Base-by-base conservation (phyloP, 2,797 vertebrate genomes). In the Acrossocheilus fasciatus region DNA sequence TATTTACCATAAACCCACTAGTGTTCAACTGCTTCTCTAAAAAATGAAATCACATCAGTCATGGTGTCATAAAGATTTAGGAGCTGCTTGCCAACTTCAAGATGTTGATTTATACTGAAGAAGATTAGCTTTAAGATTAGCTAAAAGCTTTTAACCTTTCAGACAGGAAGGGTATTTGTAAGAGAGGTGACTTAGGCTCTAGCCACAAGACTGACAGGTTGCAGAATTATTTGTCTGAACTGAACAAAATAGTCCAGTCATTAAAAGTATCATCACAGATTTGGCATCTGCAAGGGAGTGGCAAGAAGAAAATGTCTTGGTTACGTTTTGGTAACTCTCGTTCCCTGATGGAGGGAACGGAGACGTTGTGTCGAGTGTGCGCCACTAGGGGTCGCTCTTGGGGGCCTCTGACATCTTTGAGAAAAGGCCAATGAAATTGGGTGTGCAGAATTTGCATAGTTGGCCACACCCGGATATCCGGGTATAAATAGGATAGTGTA, bases 41-140 rank as follows among this genome's bases (percentile, higher is more conserved):
- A 52, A 82, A 18, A 15, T 59, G 1, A 43, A 73, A 73, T 57
- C 81, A 36, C 20, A 69, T 62, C 74, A 79, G 66, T 79, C 52
- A 87, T 62, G 68, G 62, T 34, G 74, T 52, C 43, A 64, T 23
- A 59, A 17, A 81, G 20, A 80, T 34, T 50, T 59, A 73, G 5
- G n/a, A 73, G 50, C 81, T 15, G 39, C 36, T 72, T 57, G 52
- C 68, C 36, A 70, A 81, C 64, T 81, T 52, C 43, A 68, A 69
- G 26, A 68, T 80, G 41, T 41, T 69, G 50, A 54, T 78, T 78
- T 62, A 78, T 78, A 54, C 4, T 18, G 52, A 23, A 78, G 54
- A 62, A 79, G 66, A 70, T 82, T n/a, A 57, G 14, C n/a, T 26
- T 72, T 30, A 82, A 50, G 47, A 54, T 54, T 81, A 50, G 62